Percentiles rank a stretch among this genome's conserved stretches.
These are phyloP conservation scores for Leptodactylus fallax DNA, from an alignment of 2,797 vertebrate genomes.

Conservation along the genomic window DNA sequence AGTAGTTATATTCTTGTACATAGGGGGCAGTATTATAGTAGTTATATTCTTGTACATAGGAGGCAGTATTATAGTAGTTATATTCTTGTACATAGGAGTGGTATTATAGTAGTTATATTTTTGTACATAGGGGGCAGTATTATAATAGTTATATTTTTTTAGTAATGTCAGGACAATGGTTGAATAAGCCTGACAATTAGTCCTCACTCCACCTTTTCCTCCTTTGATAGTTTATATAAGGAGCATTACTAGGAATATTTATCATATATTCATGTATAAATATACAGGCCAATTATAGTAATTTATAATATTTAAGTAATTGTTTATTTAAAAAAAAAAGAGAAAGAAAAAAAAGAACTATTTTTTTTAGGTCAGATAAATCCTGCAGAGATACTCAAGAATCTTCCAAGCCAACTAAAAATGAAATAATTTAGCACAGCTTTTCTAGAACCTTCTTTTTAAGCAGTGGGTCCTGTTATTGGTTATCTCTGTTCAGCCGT, in stretches of 20 bases:
- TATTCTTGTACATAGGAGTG: neutral
- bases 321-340: too few species aligned
- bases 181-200: too few species aligned
- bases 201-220: too few species aligned
- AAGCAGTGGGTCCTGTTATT: neutral
- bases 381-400: too few species aligned
- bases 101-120: neutral
- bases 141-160: neutral
- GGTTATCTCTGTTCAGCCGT: neutral
- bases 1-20: conserved; percentile 1
- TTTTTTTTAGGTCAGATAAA: too few species aligned
- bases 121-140: neutral
- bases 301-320: too few species aligned
- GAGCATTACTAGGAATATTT: too few species aligned
- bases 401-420: neutral
- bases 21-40: neutral
- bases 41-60: conserved; percentile 5
- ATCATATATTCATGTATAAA: too few species aligned
- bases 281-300: too few species aligned
- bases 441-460: neutral
- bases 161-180: too few species aligned
- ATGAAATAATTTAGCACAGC: neutral
- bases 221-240: too few species aligned
- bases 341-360: too few species aligned
- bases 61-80: neutral